Conservation (phyloP, 2,888 invertebrate species). For the Steromphala cineraria region DNA sequence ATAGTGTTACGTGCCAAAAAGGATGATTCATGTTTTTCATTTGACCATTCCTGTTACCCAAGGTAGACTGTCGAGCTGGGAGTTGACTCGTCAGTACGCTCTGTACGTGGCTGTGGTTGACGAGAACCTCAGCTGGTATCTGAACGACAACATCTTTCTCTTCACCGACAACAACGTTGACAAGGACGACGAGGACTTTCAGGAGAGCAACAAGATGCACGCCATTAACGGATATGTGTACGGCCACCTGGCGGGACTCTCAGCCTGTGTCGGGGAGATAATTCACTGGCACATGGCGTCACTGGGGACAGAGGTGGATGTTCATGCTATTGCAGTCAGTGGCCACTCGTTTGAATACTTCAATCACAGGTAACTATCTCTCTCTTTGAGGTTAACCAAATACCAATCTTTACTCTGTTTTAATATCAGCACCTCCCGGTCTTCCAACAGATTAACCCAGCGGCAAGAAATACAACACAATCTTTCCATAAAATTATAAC, state of each 20-base stretch:
- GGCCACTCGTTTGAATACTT: slow-evolving; percentile 37
- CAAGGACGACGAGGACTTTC: slow-evolving; percentile 29
- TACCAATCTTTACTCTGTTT: too few relatives aligned
- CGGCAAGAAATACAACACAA: too few relatives aligned
- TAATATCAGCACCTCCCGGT: too few relatives aligned
- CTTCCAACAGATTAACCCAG: too few relatives aligned
- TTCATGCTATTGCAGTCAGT: slow-evolving; percentile 34
- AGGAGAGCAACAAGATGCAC: slow-evolving; percentile 32
- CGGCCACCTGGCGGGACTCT: slow-evolving; percentile 29
- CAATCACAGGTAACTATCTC: slow-evolving; percentile 39
- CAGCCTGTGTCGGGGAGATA: slow-evolving; percentile 27
- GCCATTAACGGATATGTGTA: slow-evolving; percentile 32
- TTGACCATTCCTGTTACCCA: too few relatives aligned
- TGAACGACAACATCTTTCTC: slow-evolving; percentile 43
- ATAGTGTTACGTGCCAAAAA: too few relatives aligned
- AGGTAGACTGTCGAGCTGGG: background rate
- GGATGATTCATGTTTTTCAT: too few relatives aligned
- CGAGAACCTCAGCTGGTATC: slow-evolving; percentile 51
- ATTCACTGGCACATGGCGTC: slow-evolving; percentile 35
- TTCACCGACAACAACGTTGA: slow-evolving; percentile 15
- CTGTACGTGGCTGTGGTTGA: slow-evolving; percentile 40
- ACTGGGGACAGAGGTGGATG: slow-evolving; percentile 38
- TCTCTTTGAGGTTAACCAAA: too few relatives aligned
- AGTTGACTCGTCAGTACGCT: slow-evolving; percentile 30
- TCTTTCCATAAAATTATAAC: too few relatives aligned